Base-by-base conservation (phyloP, 92 coral and sea anemone species). In the Muricea muricata region DNA sequence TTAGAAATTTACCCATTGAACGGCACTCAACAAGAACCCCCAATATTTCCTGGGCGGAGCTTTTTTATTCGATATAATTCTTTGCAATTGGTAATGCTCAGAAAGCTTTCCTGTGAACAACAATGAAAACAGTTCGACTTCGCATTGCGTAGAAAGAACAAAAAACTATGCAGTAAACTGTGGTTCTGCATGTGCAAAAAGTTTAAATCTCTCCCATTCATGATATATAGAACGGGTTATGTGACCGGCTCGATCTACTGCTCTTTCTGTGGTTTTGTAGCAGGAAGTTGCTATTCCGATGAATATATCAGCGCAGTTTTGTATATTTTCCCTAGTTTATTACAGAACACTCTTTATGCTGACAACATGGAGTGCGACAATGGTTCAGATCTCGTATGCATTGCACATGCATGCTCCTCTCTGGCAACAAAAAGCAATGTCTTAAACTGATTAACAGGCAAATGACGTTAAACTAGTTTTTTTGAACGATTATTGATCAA, bases 31-130 rank as follows among this genome's bases (percentile, higher is more conserved):
- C 60, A 42, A 50, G 61, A 52, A 58, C 17, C 70, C 71, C 34
- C 54, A 55, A 29, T 33, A 56, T 56, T 78, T 78, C 83, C 83
- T 78, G 83, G 83, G 83, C 71, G 83, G 83, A 57, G 83, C 41
- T 10, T 33, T 78, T 58, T 8, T 78, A 40, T 78, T 78, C 83
- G 8, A 78, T 35, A 4, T 4, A 56, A 78, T 56, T 32, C 83
- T 39, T 78, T 58, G 61, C 70, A 58, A 78, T 29, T 21, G 21
- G 33, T 34, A 50, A 52, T 32, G 70, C 70, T 63, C 30, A 10
- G 18, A 63, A 54, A 54, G 15, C 7, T 54, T 54, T 15, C 61
- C 61, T 37, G 42, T 37, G 42, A 37, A 6, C 17, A 28, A 14
- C n/a, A n/a, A n/a, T n/a, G n/a, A 63, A 28, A 63, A 28, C 35